Evolutionary conservation across 2,888 invertebrate species (phyloP), one percentile per base, ranked within the genome.

Genomic region (Papilio protenor): DNA sequence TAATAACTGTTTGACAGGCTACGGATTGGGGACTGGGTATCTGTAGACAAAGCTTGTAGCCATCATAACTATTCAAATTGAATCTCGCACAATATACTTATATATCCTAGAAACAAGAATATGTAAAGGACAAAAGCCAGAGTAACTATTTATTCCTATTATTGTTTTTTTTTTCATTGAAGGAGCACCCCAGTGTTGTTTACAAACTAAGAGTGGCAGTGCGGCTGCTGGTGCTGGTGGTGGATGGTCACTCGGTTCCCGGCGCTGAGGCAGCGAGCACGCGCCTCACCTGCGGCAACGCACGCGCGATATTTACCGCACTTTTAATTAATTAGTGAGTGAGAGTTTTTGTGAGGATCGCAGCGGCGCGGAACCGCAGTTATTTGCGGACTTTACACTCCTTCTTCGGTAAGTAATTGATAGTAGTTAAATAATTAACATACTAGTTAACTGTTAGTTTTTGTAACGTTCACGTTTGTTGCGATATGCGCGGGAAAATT

Each of bases 261-360:
- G 77, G 82, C 77, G 78, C 79, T 71, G 81, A 83, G 55, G 78
- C 70, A 11, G 83, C 14, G 78, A 71, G 81, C 81, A 81, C 83
- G 86, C 78, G 49, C 57, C 70, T 33, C 55, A 14, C 23, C 45
- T 75, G 55, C 52, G 61, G 14, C 49, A 73, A 76, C 76, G 78
- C 80, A 78, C 81, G 82, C 85, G 84, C 82, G 83, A 84, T 80
- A 81, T 78, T 81, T 81, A 79, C 82, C 84, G 85, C 81, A 79
- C 76, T 81, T 82, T 79, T 77, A 83, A 82, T 83, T 83, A 84
- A 85, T 85, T 85, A 85, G 86, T 88, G 86, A 86, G 87, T 87
- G 87, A 86, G 85, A 85, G 86, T 76, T 86, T 85, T 80, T 82
- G 85, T 87, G 85, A 82, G 83, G 84, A 82, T 82, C 82, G 80